Percentiles rank a stretch among this genome's conserved stretches.
These are phyloP conservation scores for Eilema caniola DNA, from an alignment of 2,888 invertebrate genomes.

Conservation along the genomic window DNA sequence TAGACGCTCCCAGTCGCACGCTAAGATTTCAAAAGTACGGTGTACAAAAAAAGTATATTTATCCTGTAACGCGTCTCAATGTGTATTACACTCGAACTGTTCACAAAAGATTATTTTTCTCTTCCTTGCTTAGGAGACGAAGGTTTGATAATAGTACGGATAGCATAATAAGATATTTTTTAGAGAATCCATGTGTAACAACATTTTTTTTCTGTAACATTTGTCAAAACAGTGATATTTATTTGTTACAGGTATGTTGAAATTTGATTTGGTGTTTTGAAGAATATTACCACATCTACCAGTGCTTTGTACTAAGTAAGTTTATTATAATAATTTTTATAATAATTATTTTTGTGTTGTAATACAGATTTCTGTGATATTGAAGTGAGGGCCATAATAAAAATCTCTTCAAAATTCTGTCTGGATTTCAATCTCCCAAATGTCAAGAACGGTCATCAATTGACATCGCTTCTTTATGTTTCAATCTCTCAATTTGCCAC, in stretches of 20 bases:
- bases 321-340: too few relatives aligned
- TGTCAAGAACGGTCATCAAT: too few relatives aligned
- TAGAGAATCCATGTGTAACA: background rate
- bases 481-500: too few relatives aligned
- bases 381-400: too few relatives aligned
- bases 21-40: conserved; percentile 61
- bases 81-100: conserved; percentile 80
- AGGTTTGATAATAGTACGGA: conserved; percentile 71
- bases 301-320: background rate
- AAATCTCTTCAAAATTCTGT: too few relatives aligned
- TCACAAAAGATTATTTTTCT: conserved; percentile 82
- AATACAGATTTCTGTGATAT: too few relatives aligned
- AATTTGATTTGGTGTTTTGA: background rate
- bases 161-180: conserved; percentile 51
- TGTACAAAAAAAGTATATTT: conserved; percentile 80
- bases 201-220: conserved; percentile 2
- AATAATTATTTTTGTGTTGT: too few relatives aligned
- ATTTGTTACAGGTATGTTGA: conserved; percentile 49
- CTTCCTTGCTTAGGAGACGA: conserved; percentile 79
- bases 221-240: conserved; percentile 20
- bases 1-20: conserved; percentile 5
- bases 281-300: background rate
- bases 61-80: conserved; percentile 73
- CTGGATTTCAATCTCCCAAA: too few relatives aligned
- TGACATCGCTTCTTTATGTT: too few relatives aligned